Percentiles rank a stretch among this genome's conserved stretches.
Conservation (phyloP, 2,888 invertebrate genomes). For the Plagodis dolabraria region DNA sequence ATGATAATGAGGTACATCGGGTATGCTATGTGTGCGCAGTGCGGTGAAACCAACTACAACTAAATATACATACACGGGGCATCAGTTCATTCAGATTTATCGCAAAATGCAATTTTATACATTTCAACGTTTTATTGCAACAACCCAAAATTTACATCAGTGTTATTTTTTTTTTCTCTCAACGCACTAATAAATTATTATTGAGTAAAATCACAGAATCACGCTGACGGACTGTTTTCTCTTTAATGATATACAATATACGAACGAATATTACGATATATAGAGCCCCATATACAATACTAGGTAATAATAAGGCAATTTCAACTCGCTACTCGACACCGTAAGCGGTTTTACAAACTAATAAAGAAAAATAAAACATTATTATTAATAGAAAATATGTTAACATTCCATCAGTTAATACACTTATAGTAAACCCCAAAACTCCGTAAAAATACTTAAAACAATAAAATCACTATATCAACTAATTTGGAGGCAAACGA, state of each 20-base stretch:
- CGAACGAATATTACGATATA: constrained; percentile 34
- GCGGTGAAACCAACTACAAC: constrained; percentile 55
- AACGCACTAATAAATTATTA: constrained; percentile 49
- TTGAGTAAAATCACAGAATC: constrained; percentile 62
- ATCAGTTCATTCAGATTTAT: constrained; percentile 54
- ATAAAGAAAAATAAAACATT: constrained; percentile 45
- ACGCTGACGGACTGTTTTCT: constrained; percentile 42
- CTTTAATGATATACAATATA: constrained; percentile 31
- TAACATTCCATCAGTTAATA: constrained; percentile 74
- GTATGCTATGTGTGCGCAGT: constrained; percentile 2
- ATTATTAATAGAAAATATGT: constrained; percentile 49
- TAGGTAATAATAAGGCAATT: constrained; percentile 59
- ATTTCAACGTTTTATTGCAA: constrained; percentile 73
- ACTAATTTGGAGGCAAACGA: constrained; percentile 41
- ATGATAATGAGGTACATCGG: constrained; percentile 4
- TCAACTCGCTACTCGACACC: constrained; percentile 46
- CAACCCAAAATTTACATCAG: constrained; percentile 77
- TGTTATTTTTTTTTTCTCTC: constrained; percentile 49
- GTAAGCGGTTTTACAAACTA: constrained; percentile 51
- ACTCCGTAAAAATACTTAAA: constrained; percentile 62
- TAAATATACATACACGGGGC: constrained; percentile 70
- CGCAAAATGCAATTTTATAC: constrained; percentile 66
- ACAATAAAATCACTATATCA: constrained; percentile 50
- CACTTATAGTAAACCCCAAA: constrained; percentile 66
- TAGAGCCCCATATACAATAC: constrained; percentile 62